Conservation (phyloP, 1,140 invertebrate species). For the Drosophila micromelanica region DNA sequence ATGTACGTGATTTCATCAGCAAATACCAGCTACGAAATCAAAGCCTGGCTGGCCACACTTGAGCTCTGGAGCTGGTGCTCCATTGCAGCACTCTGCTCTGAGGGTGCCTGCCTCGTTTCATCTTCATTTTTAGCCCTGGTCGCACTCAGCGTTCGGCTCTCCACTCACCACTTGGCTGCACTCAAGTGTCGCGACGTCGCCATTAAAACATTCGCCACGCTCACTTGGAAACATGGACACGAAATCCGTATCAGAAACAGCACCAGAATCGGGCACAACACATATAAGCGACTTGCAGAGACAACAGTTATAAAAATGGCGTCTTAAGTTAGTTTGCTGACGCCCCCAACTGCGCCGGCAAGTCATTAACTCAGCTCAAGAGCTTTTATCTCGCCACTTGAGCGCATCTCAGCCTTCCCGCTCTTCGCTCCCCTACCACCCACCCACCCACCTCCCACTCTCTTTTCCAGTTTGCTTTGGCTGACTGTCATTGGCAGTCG, state of each 20-base stretch:
- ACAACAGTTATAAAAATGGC: slow-evolving; percentile 65
- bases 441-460: neutral
- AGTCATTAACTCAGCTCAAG: slow-evolving; percentile 80
- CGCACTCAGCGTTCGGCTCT: slow-evolving; percentile 17
- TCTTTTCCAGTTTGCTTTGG: neutral
- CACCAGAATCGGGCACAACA: slow-evolving; percentile 19
- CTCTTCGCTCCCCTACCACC: neutral
- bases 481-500: slow-evolving; percentile 58
- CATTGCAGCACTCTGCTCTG: slow-evolving; percentile 30
- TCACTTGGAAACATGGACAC: slow-evolving; percentile 71
- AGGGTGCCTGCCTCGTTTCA: slow-evolving; percentile 5
- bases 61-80: slow-evolving; percentile 34
- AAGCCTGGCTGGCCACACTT: slow-evolving; percentile 42
- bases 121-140: slow-evolving; percentile 29
- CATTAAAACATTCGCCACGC: slow-evolving; percentile 78
- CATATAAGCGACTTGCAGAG: neutral
- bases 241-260: slow-evolving; percentile 39
- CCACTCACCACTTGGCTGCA: slow-evolving; percentile 54
- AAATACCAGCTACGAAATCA: slow-evolving; percentile 54
- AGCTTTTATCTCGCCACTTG: slow-evolving; percentile 79
- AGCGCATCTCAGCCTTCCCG: slow-evolving; percentile 54
- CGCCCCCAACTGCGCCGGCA: slow-evolving; percentile 59
- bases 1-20: slow-evolving; percentile 76
- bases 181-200: slow-evolving; percentile 74
- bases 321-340: slow-evolving; percentile 66